Conservation (phyloP, 2,797 vertebrate genomes). For the Phoebastria nigripes region DNA sequence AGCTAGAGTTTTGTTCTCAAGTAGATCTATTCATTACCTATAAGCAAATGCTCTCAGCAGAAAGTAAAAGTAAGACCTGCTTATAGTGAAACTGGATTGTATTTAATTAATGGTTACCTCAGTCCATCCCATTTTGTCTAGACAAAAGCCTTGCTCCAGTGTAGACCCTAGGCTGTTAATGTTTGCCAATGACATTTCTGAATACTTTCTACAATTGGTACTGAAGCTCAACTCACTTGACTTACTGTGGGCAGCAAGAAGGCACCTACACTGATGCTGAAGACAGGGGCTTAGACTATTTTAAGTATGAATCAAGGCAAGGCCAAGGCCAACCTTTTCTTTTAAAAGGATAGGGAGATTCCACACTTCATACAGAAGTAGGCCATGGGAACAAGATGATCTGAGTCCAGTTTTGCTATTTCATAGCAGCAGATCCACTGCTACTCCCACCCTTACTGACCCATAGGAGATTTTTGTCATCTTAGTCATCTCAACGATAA, state of each 20-base stretch:
- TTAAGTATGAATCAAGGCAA: not conserved
- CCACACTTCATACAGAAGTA: not conserved
- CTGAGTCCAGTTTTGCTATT: not conserved
- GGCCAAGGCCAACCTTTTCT: not conserved
- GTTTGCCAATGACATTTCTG: not conserved
- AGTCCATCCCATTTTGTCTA: not conserved
- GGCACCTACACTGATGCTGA: not conserved
- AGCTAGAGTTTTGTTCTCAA: not conserved
- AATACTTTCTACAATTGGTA: not conserved
- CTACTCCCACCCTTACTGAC: not conserved
- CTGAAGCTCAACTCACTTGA: not conserved
- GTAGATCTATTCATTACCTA: not conserved
- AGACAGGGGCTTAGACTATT: not conserved
- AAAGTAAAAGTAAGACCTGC: not conserved
- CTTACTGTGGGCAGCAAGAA: not conserved
- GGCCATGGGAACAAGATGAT: not conserved
- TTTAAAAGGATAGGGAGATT: not conserved
- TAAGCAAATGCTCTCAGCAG: not conserved
- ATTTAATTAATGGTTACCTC: not conserved
- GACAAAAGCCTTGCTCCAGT: not conserved
- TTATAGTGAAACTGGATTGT: not conserved
- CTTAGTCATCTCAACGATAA: not conserved
- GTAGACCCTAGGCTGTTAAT: not conserved
- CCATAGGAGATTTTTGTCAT: not conserved
- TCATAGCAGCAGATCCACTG: not conserved